Conservation (phyloP, 2,113 vertebrate genomes). For the Chunga burmeisteri region DNA sequence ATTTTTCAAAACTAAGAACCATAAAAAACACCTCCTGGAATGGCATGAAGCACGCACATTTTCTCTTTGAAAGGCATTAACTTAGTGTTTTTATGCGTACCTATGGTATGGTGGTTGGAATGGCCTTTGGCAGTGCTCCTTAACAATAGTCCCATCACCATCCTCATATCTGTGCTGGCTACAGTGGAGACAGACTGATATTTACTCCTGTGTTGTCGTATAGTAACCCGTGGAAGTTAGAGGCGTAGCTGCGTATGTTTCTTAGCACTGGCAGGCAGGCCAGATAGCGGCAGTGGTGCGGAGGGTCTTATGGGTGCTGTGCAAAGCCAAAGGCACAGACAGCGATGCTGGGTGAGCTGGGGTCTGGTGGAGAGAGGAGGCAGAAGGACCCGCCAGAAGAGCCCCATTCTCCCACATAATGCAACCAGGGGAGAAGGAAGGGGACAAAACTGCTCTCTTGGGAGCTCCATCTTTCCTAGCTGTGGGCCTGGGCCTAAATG, state of each 20-base stretch:
- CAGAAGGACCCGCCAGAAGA: neutral
- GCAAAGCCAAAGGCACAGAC: rapidly evolving
- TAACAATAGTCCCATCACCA: neutral
- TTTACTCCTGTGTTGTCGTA: neutral
- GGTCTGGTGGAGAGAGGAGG: neutral
- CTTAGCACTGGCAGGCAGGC: neutral
- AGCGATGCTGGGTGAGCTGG: rapidly evolving
- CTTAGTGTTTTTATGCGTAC: rapidly evolving
- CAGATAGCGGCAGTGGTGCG: neutral
- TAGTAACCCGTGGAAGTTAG: neutral
- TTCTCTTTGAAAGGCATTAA: neutral
- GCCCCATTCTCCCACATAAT: rapidly evolving
- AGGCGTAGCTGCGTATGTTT: rapidly evolving
- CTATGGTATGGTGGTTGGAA: neutral
- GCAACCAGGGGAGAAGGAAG: neutral
- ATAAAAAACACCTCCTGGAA: neutral
- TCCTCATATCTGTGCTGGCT: neutral
- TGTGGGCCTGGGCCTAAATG: neutral
- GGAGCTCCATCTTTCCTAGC: neutral
- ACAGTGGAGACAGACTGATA: neutral
- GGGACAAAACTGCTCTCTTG: neutral
- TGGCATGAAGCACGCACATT: rapidly evolving
- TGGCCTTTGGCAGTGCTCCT: neutral
- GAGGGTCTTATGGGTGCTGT: rapidly evolving
- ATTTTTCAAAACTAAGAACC: neutral